These are phyloP conservation scores for Cremastobaeus sp. DNA, from an alignment of 2,888 invertebrate species.

Conservation along the genomic window DNA sequence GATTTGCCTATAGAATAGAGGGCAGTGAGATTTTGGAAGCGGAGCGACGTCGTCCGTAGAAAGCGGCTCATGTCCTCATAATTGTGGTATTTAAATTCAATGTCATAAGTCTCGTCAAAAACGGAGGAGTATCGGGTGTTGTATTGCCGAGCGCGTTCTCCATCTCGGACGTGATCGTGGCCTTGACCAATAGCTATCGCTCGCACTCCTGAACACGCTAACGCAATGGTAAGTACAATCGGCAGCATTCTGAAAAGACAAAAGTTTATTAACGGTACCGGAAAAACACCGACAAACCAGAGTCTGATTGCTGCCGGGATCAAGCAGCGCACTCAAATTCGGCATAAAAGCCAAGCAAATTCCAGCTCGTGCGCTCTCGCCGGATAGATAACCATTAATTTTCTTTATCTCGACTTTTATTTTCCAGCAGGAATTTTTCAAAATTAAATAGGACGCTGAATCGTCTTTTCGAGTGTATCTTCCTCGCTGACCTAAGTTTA, in stretches of 20 bases:
- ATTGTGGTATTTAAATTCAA: slow-evolving; percentile 93
- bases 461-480: slow-evolving; percentile 12
- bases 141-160: slow-evolving; percentile 69
- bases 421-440: too few species aligned
- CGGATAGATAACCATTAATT: too few species aligned
- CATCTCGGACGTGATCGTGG: slow-evolving; percentile 63
- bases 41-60: slow-evolving; percentile 87
- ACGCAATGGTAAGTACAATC: slow-evolving; percentile 59
- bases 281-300: too few species aligned
- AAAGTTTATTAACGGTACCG: not conserved
- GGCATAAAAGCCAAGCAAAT: too few species aligned
- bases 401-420: too few species aligned
- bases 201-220: slow-evolving; percentile 60
- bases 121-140: slow-evolving; percentile 71
- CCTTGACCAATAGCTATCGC: slow-evolving; percentile 62
- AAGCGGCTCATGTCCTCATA: slow-evolving; percentile 91
- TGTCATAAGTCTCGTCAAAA: slow-evolving; percentile 73
- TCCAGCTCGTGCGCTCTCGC: too few species aligned
- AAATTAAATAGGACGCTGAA: not conserved
- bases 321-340: too few species aligned
- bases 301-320: too few species aligned
- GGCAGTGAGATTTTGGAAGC: slow-evolving; percentile 91
- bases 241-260: slow-evolving; percentile 61
- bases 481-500: not conserved
- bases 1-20: slow-evolving; percentile 96